Evolutionary conservation across 92 coral and sea anemone species (phyloP).

Genomic region (Zoanthus gigantus): DNA sequence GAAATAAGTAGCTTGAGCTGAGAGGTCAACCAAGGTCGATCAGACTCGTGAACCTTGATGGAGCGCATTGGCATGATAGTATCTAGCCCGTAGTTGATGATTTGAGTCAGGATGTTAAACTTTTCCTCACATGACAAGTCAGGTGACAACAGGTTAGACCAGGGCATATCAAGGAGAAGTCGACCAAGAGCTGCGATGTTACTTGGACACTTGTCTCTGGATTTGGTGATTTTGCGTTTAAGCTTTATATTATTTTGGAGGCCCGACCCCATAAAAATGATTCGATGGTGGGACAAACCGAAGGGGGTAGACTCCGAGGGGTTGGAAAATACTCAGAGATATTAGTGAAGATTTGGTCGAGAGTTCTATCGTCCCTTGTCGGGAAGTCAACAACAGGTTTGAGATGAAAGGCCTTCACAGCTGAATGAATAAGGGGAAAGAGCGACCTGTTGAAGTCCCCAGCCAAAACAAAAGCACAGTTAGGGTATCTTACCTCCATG

Average conservation of each 20-base stretch:
- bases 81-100: constrained; percentile 66
- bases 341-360: too few species aligned
- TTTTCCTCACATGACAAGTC: constrained; percentile 61
- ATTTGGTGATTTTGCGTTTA: constrained; percentile 45
- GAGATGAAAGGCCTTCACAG: too few species aligned
- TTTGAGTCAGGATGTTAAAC: constrained; percentile 49
- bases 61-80: constrained; percentile 68
- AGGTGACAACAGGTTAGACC: constrained; percentile 54
- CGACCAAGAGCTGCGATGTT: constrained; percentile 57
- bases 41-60: constrained; percentile 63
- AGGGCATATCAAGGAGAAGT: constrained; percentile 46
- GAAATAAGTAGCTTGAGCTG: constrained; percentile 64
- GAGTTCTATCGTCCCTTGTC: too few species aligned
- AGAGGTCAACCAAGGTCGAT: constrained; percentile 67
- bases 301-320: too few species aligned
- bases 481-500: too few species aligned
- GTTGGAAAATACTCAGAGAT: too few species aligned
- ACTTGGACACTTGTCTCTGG: constrained; percentile 50
- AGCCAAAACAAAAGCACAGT: too few species aligned
- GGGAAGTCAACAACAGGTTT: too few species aligned
- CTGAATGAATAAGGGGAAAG: too few species aligned
- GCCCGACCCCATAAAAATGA: too few species aligned
- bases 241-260: background rate
- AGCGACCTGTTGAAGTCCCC: too few species aligned
- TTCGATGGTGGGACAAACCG: too few species aligned